Evolutionary conservation across 1,140 invertebrate genomes (phyloP), one percentile per base, ranked within the genome.

Genomic region (Brachionus koreanus): DNA sequence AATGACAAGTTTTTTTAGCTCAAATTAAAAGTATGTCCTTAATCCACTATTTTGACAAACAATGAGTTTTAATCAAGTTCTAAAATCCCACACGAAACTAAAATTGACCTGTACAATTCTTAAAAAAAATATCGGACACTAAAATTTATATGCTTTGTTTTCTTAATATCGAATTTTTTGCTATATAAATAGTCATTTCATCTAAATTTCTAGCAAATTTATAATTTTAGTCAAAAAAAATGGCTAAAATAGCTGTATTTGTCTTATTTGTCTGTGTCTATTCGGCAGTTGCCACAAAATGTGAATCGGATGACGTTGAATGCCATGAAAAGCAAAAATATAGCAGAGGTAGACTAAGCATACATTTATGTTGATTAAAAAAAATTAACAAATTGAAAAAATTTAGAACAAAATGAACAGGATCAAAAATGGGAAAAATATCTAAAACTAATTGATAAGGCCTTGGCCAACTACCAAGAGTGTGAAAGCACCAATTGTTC

Each of bases 371-470:
- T 23, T 75, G 6, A 23, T 10, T 16, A 12, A n/a, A 39, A 72
- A 72, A 39, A 72, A 72, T 6, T 9, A 37, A 2, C 10, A 13
- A 42, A 9, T 25, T 33, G 13, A 19, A 35, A n/a, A 35, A 25
- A 37, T 49, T 42, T 35, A 39, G 74, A 77, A 23, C 29, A 77
- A 42, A 33, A 61, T 23, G 33, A 37, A 1, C 9, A 35, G 9
- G 23, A 13, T 42, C 25, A 4, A 57, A 84, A 83, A 82, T 87
- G 86, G 86, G 52, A 83, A 23, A 84, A 84, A 52, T 86, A 87
- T 81, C 63, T 86, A 33, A 83, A 82, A 23, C 83, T 83, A 46
- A 86, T 87, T 46, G 83, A 84, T 2, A 74, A 83, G 57, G 86
- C 86, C 57, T 39, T 86, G 25, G 12, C 79, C 16, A 61, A 84